Evolutionary conservation across 23 tunicate species (phyloP), one percentile per base, ranked within the genome.

Genomic region (Styela clava): DNA sequence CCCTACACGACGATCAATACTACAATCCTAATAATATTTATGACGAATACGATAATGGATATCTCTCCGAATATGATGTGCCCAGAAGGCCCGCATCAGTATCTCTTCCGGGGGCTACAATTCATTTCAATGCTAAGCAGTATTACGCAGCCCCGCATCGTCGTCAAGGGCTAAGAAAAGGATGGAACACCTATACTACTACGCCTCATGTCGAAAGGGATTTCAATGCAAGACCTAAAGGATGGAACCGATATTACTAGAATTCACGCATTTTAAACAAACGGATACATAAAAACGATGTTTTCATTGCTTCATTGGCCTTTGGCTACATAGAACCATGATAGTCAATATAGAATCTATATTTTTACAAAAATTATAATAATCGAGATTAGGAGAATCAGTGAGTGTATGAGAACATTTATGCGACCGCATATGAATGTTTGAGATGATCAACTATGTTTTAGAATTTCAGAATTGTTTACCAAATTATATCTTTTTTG

Each of bases 161-260:
- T 18, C 67, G 72, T 26, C 89, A 84, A 70, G 90, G 89, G 2
- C 87, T 74, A 35, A 31, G 67, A 3, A 62, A 61, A 16, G 83
- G 82, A 27, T 35, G 78, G 24, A 68, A 82, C 5, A 61, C 77
- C 0, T 81, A 74, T 70, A 62, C 69, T 0, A 83, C 92, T 1
- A 78, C 73, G 3, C 92, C 88, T 3, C 78, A 84, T 36, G 78
- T 79, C 30, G 78, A 85, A 32, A 29, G 69, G 35, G 98, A 93
- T 64, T 88, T 93, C 52, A 93, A 93, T 52, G 93, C 98, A 25
- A 76, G 89, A 31, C 70, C 98, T 0, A 84, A 89, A 2, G 98
- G 98, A 33, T 93, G 98, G 98, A 84, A 79, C 51, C 44, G 74
- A 73, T 37, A 44, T 44, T 76, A 76, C 44, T 73, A 33, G 22